These are phyloP conservation scores for Catamblyrhynchus diadema DNA, from an alignment of 2,797 vertebrate species.

Conservation along the genomic window DNA sequence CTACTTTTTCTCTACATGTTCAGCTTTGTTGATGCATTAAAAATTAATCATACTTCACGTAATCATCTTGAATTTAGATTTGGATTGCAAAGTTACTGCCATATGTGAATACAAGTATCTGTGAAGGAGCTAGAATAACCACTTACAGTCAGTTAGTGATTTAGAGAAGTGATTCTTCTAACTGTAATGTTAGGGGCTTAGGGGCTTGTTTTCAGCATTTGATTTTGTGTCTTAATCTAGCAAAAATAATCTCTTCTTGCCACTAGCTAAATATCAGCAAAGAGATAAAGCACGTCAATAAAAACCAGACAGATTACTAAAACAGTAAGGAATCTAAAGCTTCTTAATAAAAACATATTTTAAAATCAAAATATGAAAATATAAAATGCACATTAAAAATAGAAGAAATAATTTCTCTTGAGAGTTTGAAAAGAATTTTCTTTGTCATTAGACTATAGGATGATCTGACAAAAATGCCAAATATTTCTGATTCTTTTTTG, in stretches of 20 bases:
- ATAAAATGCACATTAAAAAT: neutral
- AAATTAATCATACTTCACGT: slow-evolving; percentile 19
- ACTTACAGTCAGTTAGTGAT: neutral
- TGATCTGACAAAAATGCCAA: neutral
- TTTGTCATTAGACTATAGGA: neutral
- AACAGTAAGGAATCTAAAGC: neutral
- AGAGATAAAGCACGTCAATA: neutral
- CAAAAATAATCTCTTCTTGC: slow-evolving; percentile 21
- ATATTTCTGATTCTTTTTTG: neutral
- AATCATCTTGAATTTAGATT: slow-evolving; percentile 12
- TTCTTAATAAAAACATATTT: neutral
- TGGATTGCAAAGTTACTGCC: neutral
- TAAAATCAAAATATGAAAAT: neutral
- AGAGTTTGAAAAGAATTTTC: neutral
- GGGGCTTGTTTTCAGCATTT: neutral
- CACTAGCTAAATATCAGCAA: neutral
- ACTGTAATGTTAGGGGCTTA: neutral
- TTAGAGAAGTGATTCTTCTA: slow-evolving; percentile 12
- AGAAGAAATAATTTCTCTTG: neutral
- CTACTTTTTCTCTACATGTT: neutral
- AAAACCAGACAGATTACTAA: neutral
- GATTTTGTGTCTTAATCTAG: neutral
- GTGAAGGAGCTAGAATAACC: neutral
- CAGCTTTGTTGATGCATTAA: neutral
- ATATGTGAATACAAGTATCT: neutral